phyloP scores from a whole-genome alignment of 2,113 vertebrate genomes.

The Calypte anna region DNA sequence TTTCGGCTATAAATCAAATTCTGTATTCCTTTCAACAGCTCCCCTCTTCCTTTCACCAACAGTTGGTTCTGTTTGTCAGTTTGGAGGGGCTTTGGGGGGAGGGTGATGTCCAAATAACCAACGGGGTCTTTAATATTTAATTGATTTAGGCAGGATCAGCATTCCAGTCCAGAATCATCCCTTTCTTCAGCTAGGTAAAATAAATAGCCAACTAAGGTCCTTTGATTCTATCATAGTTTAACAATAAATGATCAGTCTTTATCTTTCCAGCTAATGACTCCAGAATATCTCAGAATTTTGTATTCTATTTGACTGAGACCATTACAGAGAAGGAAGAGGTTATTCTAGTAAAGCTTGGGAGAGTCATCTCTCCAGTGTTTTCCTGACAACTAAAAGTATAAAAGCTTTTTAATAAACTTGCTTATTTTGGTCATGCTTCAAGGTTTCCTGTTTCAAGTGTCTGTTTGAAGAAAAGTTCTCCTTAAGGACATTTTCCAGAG shows the following conservation, averaged over 20 bases:
- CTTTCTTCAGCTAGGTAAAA: not conserved
- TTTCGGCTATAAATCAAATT: not conserved
- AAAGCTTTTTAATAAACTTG: conserved; percentile 13
- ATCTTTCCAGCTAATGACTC: not conserved
- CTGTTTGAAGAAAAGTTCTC: not conserved
- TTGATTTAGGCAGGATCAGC: not conserved
- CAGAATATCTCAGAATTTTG: not conserved
- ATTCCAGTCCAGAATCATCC: not conserved
- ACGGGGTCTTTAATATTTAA: not conserved
- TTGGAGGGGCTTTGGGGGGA: accelerated
- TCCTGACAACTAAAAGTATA: not conserved
- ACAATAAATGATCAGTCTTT: not conserved
- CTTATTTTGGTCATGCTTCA: not conserved
- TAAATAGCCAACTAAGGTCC: not conserved
- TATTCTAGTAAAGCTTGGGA: not conserved
- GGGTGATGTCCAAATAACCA: not conserved
- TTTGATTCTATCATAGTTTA: not conserved
- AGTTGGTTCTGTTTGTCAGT: not conserved
- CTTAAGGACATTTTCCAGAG: conserved; percentile 15
- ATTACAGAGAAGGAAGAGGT: not conserved
- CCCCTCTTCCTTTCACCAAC: not conserved
- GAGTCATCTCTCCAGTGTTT: not conserved
- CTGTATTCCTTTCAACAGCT: not conserved
- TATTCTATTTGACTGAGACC: not conserved
- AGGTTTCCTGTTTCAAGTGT: not conserved